Conservation (phyloP, 2,888 invertebrate genomes). For the Zygaena filipendulae region DNA sequence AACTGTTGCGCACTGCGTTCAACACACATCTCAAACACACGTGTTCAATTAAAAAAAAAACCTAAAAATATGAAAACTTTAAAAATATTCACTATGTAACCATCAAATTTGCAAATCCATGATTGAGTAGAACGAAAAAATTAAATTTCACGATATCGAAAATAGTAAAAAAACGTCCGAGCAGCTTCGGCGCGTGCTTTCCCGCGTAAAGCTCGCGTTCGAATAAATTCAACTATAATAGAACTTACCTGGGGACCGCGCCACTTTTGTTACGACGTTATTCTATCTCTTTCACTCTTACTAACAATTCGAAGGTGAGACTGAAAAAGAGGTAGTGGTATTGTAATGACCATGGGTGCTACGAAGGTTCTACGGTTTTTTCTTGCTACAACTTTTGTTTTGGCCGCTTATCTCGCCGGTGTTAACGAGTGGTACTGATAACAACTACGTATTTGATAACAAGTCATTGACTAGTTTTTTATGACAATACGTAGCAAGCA, state of each 20-base stretch:
- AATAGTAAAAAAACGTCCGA: no score
- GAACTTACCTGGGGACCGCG: slow-evolving; percentile 50
- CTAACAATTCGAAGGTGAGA: slow-evolving; percentile 5
- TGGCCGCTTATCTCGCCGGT: slow-evolving; percentile 46
- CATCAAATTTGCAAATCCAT: not conserved
- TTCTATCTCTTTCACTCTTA: slow-evolving; percentile 26
- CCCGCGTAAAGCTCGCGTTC: slow-evolving; percentile 60
- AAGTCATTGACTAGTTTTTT: slow-evolving; percentile 23
- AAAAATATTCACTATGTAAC: slow-evolving; percentile 10
- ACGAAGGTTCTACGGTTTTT: slow-evolving; percentile 32
- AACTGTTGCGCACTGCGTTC: slow-evolving; percentile 32
- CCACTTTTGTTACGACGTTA: slow-evolving; percentile 41
- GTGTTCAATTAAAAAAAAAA: slow-evolving; percentile 18
- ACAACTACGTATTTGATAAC: slow-evolving; percentile 36
- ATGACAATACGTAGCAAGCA: no score
- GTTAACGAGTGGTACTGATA: no score
- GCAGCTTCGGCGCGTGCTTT: slow-evolving; percentile 56
- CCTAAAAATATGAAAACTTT: slow-evolving; percentile 10
- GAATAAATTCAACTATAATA: slow-evolving; percentile 47
- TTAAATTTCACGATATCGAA: slow-evolving; percentile 31
- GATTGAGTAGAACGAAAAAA: slow-evolving; percentile 13
- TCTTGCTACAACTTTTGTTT: slow-evolving; percentile 42
- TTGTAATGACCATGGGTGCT: slow-evolving; percentile 42
- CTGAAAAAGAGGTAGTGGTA: slow-evolving; percentile 25
- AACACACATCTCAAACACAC: slow-evolving; percentile 28